Evolutionary conservation across 35 echinoderm and acorn worm species (phyloP).

Genomic region (Ptychodera flava): DNA sequence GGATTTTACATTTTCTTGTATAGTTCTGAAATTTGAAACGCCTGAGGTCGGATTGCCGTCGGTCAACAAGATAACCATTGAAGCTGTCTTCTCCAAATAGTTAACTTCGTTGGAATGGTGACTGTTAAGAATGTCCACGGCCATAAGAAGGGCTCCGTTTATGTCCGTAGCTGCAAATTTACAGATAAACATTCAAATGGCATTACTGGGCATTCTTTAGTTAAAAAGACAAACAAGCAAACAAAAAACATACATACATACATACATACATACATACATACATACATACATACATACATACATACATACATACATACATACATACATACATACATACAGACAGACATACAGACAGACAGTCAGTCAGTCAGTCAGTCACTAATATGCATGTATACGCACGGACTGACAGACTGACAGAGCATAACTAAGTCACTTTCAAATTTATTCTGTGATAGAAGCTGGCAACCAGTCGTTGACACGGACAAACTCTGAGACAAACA

Average conservation of each 20-base stretch:
- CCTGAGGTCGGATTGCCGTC: constrained; percentile 6
- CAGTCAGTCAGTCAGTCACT: too few species aligned
- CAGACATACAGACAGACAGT: neutral
- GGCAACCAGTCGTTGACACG: neutral
- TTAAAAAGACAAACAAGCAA: too few species aligned
- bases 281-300: constrained; percentile 2
- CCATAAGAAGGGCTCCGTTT: neutral
- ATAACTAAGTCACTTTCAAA: neutral
- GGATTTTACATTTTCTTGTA: neutral
- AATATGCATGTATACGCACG: neutral
- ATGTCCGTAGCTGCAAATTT: neutral
- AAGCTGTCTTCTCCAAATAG: too few species aligned
- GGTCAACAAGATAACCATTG: constrained; percentile 6
- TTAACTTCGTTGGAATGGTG: neutral
- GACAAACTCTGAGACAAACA: too few species aligned
- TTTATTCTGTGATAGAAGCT: neutral
- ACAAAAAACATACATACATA: neutral
- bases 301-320: constrained; percentile 1
- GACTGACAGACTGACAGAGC: neutral
- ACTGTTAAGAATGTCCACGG: neutral
- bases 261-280: constrained; percentile 2
- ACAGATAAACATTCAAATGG: neutral
- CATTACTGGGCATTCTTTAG: too few species aligned
- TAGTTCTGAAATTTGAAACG: neutral
- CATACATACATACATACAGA: neutral